Evolutionary conservation across 2,113 vertebrate genomes (phyloP).

Genomic region (Aplodontia rufa): DNA sequence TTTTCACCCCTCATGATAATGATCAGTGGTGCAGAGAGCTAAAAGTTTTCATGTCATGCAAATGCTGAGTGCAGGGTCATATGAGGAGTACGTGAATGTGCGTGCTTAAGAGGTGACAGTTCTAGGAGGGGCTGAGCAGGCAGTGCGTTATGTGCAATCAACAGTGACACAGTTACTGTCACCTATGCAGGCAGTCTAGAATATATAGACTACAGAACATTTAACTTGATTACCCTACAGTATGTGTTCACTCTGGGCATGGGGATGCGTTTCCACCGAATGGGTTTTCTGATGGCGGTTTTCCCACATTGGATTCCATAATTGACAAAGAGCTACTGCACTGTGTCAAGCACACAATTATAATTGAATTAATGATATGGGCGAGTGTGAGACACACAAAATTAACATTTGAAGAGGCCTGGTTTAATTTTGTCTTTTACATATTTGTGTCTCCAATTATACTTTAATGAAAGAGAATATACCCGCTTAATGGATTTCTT

Average conservation of each 20-base stretch:
- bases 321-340: slow-evolving; percentile 88
- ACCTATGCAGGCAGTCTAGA: slow-evolving; percentile 88
- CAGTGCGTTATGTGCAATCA: slow-evolving; percentile 91
- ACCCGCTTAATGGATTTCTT: slow-evolving; percentile 80
- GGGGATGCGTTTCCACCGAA: slow-evolving; percentile 83
- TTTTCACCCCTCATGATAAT: slow-evolving; percentile 83
- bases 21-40: slow-evolving; percentile 89
- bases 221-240: slow-evolving; percentile 86
- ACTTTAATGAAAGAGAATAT: slow-evolving; percentile 83
- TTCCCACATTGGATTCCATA: slow-evolving; percentile 84
- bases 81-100: slow-evolving; percentile 54
- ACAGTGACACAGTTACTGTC: slow-evolving; percentile 89
- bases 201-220: slow-evolving; percentile 89
- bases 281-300: slow-evolving; percentile 83
- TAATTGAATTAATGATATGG: slow-evolving; percentile 95
- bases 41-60: slow-evolving; percentile 90
- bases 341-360: slow-evolving; percentile 91
- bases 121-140: slow-evolving; percentile 84
- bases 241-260: slow-evolving; percentile 79
- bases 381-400: slow-evolving; percentile 83
- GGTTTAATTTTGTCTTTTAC: slow-evolving; percentile 87
- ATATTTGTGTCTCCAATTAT: slow-evolving; percentile 82
- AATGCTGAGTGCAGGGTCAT: slow-evolving; percentile 82
- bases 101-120: slow-evolving; percentile 80
- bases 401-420: slow-evolving; percentile 88